These are phyloP conservation scores for Arbacia lixula DNA, from an alignment of 53 echinoderm and acorn worm species.

Conservation along the genomic window DNA sequence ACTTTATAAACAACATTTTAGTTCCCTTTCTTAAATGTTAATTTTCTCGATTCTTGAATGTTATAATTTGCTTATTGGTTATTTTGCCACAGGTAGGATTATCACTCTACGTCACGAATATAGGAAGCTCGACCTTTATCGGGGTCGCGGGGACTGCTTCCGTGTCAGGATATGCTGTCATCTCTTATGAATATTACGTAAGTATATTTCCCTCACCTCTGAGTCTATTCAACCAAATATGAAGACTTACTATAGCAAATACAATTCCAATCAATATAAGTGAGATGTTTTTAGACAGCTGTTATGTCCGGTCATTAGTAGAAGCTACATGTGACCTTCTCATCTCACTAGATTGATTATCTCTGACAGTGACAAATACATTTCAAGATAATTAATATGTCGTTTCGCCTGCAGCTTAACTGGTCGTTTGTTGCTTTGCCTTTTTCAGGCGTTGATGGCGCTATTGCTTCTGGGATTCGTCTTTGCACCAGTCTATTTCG, in stretches of 20 bases:
- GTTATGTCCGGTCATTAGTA: too few relatives aligned
- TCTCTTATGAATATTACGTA: constrained; percentile 82
- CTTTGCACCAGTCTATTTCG: constrained; percentile 76
- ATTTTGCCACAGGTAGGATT: constrained; percentile 66
- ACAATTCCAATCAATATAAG: too few relatives aligned
- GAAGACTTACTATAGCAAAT: not conserved
- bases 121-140: constrained; percentile 82
- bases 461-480: constrained; percentile 69
- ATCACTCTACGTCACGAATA: constrained; percentile 79
- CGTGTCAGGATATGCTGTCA: constrained; percentile 74
- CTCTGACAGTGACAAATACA: too few relatives aligned
- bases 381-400: too few relatives aligned
- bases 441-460: constrained; percentile 62
- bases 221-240: not conserved
- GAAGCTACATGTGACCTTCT: too few relatives aligned
- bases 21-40: too few relatives aligned
- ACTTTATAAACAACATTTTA: too few relatives aligned
- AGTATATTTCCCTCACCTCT: constrained; percentile 20
- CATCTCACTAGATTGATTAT: too few relatives aligned
- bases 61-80: not conserved
- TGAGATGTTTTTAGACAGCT: too few relatives aligned
- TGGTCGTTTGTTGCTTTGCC: not conserved
- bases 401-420: too few relatives aligned
- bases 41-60: not conserved
- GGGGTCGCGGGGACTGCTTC: constrained; percentile 83